These are phyloP conservation scores for Rhingia campestris DNA, from an alignment of 2,888 invertebrate genomes.

Conservation along the genomic window DNA sequence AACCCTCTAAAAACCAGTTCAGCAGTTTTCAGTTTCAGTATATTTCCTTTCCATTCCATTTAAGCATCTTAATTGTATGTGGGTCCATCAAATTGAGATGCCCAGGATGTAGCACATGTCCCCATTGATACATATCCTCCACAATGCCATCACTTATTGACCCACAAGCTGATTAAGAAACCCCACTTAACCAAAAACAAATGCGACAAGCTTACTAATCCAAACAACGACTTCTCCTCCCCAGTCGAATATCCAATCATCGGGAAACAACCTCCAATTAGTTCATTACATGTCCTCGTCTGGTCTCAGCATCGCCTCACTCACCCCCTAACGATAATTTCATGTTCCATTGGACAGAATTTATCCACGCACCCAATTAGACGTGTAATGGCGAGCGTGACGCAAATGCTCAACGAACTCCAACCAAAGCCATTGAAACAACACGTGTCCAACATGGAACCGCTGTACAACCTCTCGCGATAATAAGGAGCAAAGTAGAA, in stretches of 20 bases:
- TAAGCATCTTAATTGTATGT: no score
- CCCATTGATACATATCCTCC: background rate
- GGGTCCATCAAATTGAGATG: no score
- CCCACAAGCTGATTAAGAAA: slow-evolving; percentile 2
- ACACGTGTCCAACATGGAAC: slow-evolving; percentile 8
- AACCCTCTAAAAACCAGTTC: no score
- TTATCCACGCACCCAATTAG: slow-evolving; percentile 26
- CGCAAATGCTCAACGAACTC: slow-evolving; percentile 23
- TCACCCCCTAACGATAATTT: slow-evolving; percentile 24
- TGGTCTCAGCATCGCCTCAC: background rate
- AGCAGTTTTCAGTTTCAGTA: no score
- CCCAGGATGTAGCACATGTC: background rate
- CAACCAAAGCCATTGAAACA: slow-evolving; percentile 22
- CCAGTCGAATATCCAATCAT: slow-evolving; percentile 40
- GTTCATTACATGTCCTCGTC: slow-evolving; percentile 8
- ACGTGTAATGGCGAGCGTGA: slow-evolving; percentile 28
- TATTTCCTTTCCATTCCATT: no score
- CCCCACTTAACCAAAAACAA: background rate
- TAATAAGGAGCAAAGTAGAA: background rate
- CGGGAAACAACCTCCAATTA: slow-evolving; percentile 39
- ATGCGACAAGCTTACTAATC: slow-evolving; percentile 12
- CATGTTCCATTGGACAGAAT: slow-evolving; percentile 27
- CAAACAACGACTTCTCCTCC: slow-evolving; percentile 4
- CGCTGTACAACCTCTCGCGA: background rate
- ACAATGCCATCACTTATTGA: background rate